Evolutionary conservation across 2,888 invertebrate species (phyloP).

Genomic region (Malthinus seriepunctatus): DNA sequence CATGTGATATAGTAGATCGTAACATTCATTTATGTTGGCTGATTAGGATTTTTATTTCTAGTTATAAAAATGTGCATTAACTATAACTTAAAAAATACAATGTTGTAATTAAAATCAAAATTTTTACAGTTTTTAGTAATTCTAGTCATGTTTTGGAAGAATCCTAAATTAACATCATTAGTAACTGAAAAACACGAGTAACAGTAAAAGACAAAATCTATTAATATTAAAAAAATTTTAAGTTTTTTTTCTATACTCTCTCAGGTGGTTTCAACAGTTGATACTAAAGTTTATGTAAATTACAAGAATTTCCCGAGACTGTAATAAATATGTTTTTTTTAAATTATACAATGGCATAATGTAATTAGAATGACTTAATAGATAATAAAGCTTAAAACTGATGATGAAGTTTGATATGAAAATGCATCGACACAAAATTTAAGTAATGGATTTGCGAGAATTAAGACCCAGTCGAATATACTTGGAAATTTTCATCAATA

Average conservation of each 20-base stretch:
- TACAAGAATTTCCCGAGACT: too few species aligned
- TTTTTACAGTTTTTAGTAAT: constrained; percentile 6
- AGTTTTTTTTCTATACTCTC: too few species aligned
- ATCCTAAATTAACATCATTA: not conserved
- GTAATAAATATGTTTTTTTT: not conserved
- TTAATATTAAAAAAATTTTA: not conserved
- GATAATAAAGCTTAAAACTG: constrained; percentile 1
- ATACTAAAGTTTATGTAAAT: too few species aligned
- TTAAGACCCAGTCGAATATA: too few species aligned
- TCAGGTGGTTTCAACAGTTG: too few species aligned
- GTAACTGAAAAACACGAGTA: not conserved
- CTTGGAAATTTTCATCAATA: too few species aligned
- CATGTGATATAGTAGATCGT: constrained; percentile 30
- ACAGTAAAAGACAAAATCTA: not conserved
- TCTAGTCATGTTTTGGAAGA: constrained; percentile 6
- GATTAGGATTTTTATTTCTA: constrained; percentile 19
- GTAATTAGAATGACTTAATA: constrained; percentile 6
- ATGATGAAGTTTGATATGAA: not conserved
- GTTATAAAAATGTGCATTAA: not conserved
- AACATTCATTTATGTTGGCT: constrained; percentile 25
- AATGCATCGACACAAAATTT: too few species aligned
- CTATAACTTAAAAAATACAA: constrained; percentile 3
- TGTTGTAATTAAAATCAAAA: constrained; percentile 3
- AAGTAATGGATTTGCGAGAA: too few species aligned
- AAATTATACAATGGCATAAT: constrained; percentile 6